A percentile compares a stretch with the other conserved stretches of the same genome.
These are phyloP conservation scores for Sericinus montela DNA, from an alignment of 2,888 invertebrate species.

Conservation along the genomic window DNA sequence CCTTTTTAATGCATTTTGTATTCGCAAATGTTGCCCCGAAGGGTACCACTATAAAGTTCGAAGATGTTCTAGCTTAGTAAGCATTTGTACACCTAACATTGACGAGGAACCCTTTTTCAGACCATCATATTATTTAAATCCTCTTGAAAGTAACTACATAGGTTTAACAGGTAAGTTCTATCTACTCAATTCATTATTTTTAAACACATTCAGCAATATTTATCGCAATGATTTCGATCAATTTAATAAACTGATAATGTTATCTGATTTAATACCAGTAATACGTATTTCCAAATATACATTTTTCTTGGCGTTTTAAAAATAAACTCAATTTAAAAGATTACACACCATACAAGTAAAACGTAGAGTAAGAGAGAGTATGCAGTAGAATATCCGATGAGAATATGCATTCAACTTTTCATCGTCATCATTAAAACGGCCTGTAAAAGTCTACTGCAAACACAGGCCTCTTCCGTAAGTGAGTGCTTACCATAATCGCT, in stretches of 20 bases:
- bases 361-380: too few relatives aligned
- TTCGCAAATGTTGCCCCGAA: conserved; percentile 77
- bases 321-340: too few relatives aligned
- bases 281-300: background rate
- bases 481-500: too few relatives aligned
- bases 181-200: conserved; percentile 5
- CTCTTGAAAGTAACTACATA: conserved; percentile 33
- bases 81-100: conserved; percentile 49
- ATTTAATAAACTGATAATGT: conserved; percentile 11
- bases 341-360: too few relatives aligned
- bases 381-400: too few relatives aligned
- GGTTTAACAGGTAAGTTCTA: conserved; percentile 43
- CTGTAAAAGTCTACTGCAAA: too few relatives aligned
- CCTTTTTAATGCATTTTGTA: conserved; percentile 53
- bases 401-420: too few relatives aligned
- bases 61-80: conserved; percentile 44
- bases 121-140: conserved; percentile 49
- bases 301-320: too few relatives aligned
- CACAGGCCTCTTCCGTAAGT: too few relatives aligned
- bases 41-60: conserved; percentile 65
- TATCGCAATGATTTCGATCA: conserved; percentile 8
- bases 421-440: too few relatives aligned
- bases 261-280: background rate
- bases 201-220: background rate
- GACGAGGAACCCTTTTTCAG: conserved; percentile 46